Evolutionary conservation across 1,140 invertebrate species (phyloP).

Genomic region (Bombyx mori): ASM3026992v2 NC_085130.1:11857001-11857500

Average conservation of each 20-base stretch:
- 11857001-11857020: slow-evolving; percentile 26
- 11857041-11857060: slow-evolving; percentile 9
- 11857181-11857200: slow-evolving; percentile 40
- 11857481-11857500: slow-evolving; percentile 37
- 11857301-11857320: slow-evolving; percentile 41
- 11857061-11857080: slow-evolving; percentile 17
- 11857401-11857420: slow-evolving; percentile 30
- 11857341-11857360: slow-evolving; percentile 26
- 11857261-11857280: slow-evolving; percentile 38
- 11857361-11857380: slow-evolving; percentile 36
- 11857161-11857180: slow-evolving; percentile 51
- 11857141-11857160: slow-evolving; percentile 52
- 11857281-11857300: slow-evolving; percentile 31
- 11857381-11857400: slow-evolving; percentile 29
- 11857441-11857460: slow-evolving; percentile 36
- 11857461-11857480: slow-evolving; percentile 41
- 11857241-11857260: slow-evolving; percentile 34
- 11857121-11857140: slow-evolving; percentile 46
- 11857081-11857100: slow-evolving; percentile 27
- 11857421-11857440: slow-evolving; percentile 35
- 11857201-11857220: slow-evolving; percentile 34
- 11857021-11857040: slow-evolving; percentile 17
- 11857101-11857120: slow-evolving; percentile 40
- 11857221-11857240: slow-evolving; percentile 38
- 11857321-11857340: slow-evolving; percentile 46